Evolutionary conservation across 2,113 vertebrate genomes (phyloP).

Genomic region (Ailuropoda melanoleuca): DNA sequence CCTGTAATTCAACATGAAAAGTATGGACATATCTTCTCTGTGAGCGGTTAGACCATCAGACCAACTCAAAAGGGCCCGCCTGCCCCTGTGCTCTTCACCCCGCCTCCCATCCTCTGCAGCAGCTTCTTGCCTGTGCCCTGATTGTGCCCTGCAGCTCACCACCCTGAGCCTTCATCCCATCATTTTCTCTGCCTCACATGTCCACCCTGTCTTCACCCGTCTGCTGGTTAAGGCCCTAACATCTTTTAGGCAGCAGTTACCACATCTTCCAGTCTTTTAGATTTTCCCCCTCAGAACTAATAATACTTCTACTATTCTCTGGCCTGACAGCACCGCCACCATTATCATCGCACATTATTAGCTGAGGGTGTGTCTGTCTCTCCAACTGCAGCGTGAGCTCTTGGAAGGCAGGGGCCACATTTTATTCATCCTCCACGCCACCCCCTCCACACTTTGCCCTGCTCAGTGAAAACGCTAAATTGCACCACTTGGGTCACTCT

Average conservation of each 20-base stretch:
- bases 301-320: background rate
- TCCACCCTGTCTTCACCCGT: background rate
- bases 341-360: background rate
- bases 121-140: background rate
- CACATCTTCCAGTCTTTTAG: background rate
- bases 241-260: background rate
- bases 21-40: background rate
- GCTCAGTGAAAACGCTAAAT: conserved; percentile 39
- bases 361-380: background rate
- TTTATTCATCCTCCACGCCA: background rate
- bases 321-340: background rate
- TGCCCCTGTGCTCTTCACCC: background rate
- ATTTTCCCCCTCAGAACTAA: background rate
- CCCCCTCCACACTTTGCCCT: background rate
- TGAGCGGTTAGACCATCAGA: background rate
- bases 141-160: background rate
- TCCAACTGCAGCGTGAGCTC: background rate
- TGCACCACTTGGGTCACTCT: background rate
- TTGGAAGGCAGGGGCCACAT: background rate
- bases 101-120: no score
- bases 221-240: background rate
- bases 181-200: background rate
- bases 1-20: background rate
- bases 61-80: background rate
- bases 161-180: background rate